Percentiles rank a stretch among this genome's conserved stretches.
phyloP scores from a whole-genome alignment of 2,888 invertebrate species.

The Epinotia demarniana region DNA sequence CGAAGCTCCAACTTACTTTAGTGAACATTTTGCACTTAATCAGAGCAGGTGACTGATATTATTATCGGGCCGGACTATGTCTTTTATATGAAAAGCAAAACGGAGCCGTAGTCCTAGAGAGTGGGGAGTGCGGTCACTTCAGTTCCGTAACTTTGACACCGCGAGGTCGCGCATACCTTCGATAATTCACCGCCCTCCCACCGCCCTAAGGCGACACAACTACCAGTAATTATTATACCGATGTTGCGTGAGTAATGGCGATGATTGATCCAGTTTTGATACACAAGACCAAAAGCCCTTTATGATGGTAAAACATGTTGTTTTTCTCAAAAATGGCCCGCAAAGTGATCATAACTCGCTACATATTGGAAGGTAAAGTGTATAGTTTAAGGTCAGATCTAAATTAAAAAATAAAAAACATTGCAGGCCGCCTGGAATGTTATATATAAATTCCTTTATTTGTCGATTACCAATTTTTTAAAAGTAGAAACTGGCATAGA shows the following conservation, averaged over 20 bases:
- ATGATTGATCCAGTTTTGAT: conserved; percentile 57
- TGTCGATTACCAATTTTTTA: no score
- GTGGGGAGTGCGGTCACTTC: conserved; percentile 78
- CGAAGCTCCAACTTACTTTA: conserved; percentile 71
- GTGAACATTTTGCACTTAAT: conserved; percentile 83
- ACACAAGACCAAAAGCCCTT: conserved; percentile 35
- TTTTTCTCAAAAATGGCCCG: no score
- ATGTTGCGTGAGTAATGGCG: conserved; percentile 60
- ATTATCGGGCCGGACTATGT: conserved; percentile 75
- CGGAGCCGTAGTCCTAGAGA: conserved; percentile 73
- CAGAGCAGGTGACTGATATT: conserved; percentile 82
- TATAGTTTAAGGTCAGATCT: no score
- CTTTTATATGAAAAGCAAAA: conserved; percentile 84
- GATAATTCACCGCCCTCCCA: conserved; percentile 65
- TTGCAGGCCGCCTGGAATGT: no score
- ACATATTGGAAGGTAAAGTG: no score
- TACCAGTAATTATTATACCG: conserved; percentile 50
- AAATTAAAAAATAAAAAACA: no score
- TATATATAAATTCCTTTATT: no score
- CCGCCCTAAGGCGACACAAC: conserved; percentile 54
- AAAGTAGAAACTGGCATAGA: no score
- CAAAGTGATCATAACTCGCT: no score
- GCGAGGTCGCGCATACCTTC: conserved; percentile 78
- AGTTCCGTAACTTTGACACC: conserved; percentile 84
- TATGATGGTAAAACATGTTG: conserved; percentile 33